Evolutionary conservation across 2,888 invertebrate genomes (phyloP), one percentile per base, ranked within the genome.

Genomic region (Phrixothrix hirtus): DNA sequence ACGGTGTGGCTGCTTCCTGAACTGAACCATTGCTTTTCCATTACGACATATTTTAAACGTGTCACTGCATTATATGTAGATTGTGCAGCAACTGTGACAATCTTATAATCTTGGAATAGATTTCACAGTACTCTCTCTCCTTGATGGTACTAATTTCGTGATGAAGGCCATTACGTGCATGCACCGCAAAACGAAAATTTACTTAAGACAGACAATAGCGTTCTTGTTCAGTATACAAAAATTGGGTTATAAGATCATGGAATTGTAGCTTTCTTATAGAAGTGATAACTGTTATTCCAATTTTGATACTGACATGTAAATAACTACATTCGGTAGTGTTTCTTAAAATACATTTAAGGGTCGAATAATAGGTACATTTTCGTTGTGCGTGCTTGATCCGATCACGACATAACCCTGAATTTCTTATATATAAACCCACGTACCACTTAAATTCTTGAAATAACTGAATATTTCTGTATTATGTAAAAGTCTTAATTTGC

Each of bases 31-130:
- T n/a, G 66, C 70, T 72, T 75, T 75, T 74, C 70, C 74, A 75
- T 74, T 74, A 73, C 72, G 73, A 74, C 74, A 74, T 52, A 52
- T 56, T 48, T 34, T 54, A 54, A 58, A 61, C 62, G 60, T 76
- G 75, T 75, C 75, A 75, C 73, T 76, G 70, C 67, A 76, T 76
- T 76, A 75, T 76, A 76, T 76, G 76, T 68, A 75, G 71, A 76
- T 76, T 71, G 68, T 65, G 63, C 74, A 74, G 65, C 65, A 64
- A 73, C 71, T 75, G 76, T 76, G 75, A 76, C 76, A 76, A 76
- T 76, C 76, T 75, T 68, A 44, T 15, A 37, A 55, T 56, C 55
- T 48, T 27, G 14, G 50, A 50, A 53, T 53, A 56, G 46, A 53
- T 58, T 58, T 60, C 58, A 58, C 58, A 52, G 55, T 31, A 26